phyloP scores from a whole-genome alignment of 2,888 invertebrate species.

The Phaedon cochleariae region DNA sequence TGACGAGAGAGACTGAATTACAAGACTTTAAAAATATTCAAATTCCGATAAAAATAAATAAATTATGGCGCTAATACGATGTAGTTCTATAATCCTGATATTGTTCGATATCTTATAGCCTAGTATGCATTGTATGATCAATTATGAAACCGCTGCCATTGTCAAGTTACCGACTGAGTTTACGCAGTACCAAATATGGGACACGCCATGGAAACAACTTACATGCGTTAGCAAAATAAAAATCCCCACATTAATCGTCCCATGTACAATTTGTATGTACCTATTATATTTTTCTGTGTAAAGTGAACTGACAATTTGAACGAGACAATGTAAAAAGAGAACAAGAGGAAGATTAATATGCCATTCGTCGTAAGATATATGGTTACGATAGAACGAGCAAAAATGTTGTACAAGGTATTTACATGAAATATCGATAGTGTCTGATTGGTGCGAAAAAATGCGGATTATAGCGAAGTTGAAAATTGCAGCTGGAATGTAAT shows the following conservation, averaged over 20 bases:
- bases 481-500: background rate
- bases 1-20: too few relatives aligned
- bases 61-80: too few relatives aligned
- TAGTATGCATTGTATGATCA: background rate
- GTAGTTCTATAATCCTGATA: too few relatives aligned
- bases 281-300: constrained; percentile 24
- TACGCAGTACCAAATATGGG: constrained; percentile 38
- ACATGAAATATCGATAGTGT: constrained; percentile 8
- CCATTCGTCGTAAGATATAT: constrained; percentile 22
- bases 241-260: constrained; percentile 26
- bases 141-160: constrained; percentile 20
- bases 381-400: constrained; percentile 10
- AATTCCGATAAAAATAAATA: too few relatives aligned
- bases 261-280: constrained; percentile 29
- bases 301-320: constrained; percentile 30
- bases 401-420: constrained; percentile 15
- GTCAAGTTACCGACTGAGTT: constrained; percentile 37
- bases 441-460: background rate
- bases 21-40: too few relatives aligned
- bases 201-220: constrained; percentile 28
- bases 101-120: background rate
- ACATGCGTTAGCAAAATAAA: constrained; percentile 19
- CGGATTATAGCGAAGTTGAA: background rate
- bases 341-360: constrained; percentile 29
- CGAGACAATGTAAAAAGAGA: constrained; percentile 31